Conservation (phyloP, 2,113 vertebrate genomes). For the Gila orcuttii region DNA sequence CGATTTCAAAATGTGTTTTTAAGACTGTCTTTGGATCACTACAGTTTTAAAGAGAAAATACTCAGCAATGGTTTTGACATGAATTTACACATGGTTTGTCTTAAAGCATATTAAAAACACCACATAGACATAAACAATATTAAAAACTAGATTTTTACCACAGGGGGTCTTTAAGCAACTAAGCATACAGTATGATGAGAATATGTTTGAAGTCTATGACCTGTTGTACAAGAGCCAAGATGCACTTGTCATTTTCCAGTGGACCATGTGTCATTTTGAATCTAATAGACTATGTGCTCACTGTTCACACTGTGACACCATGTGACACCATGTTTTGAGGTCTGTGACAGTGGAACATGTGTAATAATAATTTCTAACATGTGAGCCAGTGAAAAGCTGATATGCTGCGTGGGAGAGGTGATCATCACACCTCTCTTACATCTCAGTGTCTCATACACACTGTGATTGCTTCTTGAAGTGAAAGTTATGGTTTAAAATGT, state of each 20-base stretch:
- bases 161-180: not conserved
- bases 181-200: not conserved
- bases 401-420: constrained; percentile 36
- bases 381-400: constrained; percentile 15
- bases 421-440: constrained; percentile 18
- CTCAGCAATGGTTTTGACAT: no score
- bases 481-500: not conserved
- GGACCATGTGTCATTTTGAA: constrained; percentile 21
- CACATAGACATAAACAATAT: no score
- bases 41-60: no score
- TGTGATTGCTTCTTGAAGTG: not conserved
- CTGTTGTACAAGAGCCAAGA: not conserved
- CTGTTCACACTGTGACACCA: not conserved
- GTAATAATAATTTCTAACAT: constrained; percentile 1
- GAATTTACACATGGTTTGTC: no score
- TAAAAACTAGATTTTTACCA: no score
- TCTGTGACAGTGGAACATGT: not conserved
- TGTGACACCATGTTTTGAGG: not conserved
- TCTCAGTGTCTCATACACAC: not conserved
- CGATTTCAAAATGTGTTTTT: no score
- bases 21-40: no score
- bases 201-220: not conserved
- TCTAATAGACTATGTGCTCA: not conserved
- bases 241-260: not conserved
- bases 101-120: no score